Base-by-base conservation (phyloP, 2,888 invertebrate genomes). In the Limenitis arthemis region DNA sequence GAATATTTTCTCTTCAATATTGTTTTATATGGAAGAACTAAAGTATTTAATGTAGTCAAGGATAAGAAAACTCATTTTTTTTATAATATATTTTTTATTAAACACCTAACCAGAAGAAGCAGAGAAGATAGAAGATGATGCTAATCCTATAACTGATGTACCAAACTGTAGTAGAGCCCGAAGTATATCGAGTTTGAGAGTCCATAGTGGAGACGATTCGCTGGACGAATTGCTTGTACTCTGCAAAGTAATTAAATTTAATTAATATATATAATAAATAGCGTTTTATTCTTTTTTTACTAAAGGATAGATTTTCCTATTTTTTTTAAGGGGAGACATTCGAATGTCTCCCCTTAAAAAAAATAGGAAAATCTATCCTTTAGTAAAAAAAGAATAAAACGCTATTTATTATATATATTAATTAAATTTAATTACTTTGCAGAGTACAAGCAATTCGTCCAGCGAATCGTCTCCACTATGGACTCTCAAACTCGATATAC, bases 401-500 rank as follows among this genome's bases (percentile, higher is more conserved):
- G 1, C 6, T 20, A 20, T 1, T 33, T 44, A 34, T 20, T 4
- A 6, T 28, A 20, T 37, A 12, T 31, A 12, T 28, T 34, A 7
- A 9, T 31, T 6, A 0, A 31, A 12, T 6, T 31, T 6, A 36
- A 37, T 46, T 36, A 37, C 37, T 36, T 31, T 6, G 12, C 20
- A 46, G 46, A 37, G 31, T 44, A 33, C 44, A 0, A 12, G 46
- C 20, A 38, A 36, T 6, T 12, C 46, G 5, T 31, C 46, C 2
- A 37, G 30, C 6, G 38, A 46, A 31, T 31, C 38, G 5, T 77
- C 75, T 3, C 79, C 78, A 0, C 53, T 79, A 4, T 75, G 72
- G 77, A 73, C 72, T 5, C 60, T 86, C 12, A 82, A 82, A 67
- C 66, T 79, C 70, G 79, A 77, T 61, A 63, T 85, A 47, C 50